These are phyloP conservation scores for Celastrina argiolus DNA, from an alignment of 2,888 invertebrate species.

Conservation along the genomic window DNA sequence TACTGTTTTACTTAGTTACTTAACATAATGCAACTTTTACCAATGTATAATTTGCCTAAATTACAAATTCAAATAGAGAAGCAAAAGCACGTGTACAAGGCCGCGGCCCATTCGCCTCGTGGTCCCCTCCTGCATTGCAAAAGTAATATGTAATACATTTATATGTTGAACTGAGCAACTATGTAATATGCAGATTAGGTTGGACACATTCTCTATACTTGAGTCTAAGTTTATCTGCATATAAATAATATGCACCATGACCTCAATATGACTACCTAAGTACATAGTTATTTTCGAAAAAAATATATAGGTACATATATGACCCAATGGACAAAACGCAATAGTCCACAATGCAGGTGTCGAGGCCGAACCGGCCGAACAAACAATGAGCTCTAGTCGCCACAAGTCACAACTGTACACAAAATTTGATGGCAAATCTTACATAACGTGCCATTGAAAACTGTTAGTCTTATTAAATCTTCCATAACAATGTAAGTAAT, in stretches of 20 bases:
- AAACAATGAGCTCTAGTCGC: too few relatives aligned
- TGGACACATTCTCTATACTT: not conserved
- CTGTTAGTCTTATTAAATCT: too few relatives aligned
- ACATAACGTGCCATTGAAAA: too few relatives aligned
- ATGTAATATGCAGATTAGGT: not conserved
- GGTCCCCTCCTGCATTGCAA: not conserved
- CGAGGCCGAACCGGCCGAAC: too few relatives aligned
- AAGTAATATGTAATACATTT: not conserved
- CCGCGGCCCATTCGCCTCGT: not conserved
- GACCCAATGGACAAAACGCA: too few relatives aligned
- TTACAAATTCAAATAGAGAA: not conserved
- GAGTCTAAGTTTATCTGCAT: not conserved
- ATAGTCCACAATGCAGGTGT: too few relatives aligned
- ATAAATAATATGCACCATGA: not conserved
- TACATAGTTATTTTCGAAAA: too few relatives aligned
- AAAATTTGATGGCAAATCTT: too few relatives aligned
- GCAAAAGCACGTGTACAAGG: not conserved
- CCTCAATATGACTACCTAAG: too few relatives aligned
- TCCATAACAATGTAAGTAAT: too few relatives aligned
- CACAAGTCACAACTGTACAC: too few relatives aligned
- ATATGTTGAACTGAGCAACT: not conserved
- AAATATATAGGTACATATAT: too few relatives aligned
- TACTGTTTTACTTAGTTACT: not conserved
- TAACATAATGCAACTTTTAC: not conserved
- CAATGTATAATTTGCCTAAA: not conserved